Percentiles rank a stretch among this genome's conserved stretches.
Evolutionary conservation across 2,888 invertebrate species (phyloP).

Genomic region (Volucella zonaria): DNA sequence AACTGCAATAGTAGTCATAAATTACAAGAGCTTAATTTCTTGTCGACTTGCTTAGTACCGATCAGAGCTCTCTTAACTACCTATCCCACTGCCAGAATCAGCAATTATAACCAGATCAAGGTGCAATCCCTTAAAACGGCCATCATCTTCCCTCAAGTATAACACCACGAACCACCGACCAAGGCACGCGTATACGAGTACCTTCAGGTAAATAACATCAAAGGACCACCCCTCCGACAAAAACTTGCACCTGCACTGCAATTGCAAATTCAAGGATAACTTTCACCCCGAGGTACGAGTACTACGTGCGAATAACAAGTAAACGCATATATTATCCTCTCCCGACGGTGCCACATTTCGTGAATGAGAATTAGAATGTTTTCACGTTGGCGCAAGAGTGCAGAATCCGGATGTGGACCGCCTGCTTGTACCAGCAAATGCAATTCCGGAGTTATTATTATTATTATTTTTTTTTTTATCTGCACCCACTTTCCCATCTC

Average conservation of each 20-base stretch:
- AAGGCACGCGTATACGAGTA: constrained; percentile 3
- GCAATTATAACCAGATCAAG: constrained; percentile 55
- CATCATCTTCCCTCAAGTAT: constrained; percentile 21
- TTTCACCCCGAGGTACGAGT: constrained; percentile 25
- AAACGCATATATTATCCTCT: constrained; percentile 61
- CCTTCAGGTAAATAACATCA: constrained; percentile 32
- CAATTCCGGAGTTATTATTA: constrained; percentile 52
- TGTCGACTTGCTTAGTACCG: constrained; percentile 33
- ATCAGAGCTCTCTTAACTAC: background rate
- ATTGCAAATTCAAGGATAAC: constrained; percentile 62
- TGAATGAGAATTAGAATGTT: constrained; percentile 66
- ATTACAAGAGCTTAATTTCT: constrained; percentile 39
- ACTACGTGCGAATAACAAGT: constrained; percentile 62
- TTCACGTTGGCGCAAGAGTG: constrained; percentile 41
- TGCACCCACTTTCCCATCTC: no score
- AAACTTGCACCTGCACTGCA: constrained; percentile 48
- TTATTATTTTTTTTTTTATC: constrained; percentile 6
- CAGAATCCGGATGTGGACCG: constrained; percentile 36
- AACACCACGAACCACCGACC: background rate
- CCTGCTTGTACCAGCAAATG: constrained; percentile 41
- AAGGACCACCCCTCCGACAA: constrained; percentile 4
- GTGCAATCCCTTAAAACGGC: constrained; percentile 28
- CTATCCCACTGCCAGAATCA: background rate
- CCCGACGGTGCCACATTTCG: constrained; percentile 47
- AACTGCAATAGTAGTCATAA: constrained; percentile 31